Conservation (phyloP, 2,888 invertebrate species). For the Brenthis ino region DNA sequence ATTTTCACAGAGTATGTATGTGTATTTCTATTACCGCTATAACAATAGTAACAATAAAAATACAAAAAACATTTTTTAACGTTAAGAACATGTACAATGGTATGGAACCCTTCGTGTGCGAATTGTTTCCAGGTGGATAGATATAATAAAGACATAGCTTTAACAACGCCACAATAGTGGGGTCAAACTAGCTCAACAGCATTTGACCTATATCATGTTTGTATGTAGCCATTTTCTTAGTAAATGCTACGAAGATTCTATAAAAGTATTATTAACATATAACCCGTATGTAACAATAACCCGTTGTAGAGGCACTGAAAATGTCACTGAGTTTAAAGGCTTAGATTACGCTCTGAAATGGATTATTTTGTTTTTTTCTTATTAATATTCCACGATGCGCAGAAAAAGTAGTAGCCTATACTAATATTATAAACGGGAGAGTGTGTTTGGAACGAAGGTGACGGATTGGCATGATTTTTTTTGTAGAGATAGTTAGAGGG, state of each 20-base stretch:
- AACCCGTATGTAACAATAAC: background rate
- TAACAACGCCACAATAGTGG: slow-evolving; percentile 35
- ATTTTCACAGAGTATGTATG: too few species aligned
- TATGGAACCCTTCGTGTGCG: too few species aligned
- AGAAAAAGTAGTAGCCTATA: too few species aligned
- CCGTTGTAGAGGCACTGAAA: slow-evolving; percentile 4
- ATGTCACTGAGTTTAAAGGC: background rate
- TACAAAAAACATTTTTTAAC: too few species aligned
- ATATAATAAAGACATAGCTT: slow-evolving; percentile 27
- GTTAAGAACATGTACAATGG: too few species aligned
- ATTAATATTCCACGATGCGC: too few species aligned
- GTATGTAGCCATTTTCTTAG: slow-evolving; percentile 32
- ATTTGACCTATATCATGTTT: slow-evolving; percentile 40
- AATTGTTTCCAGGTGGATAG: slow-evolving; percentile 26
- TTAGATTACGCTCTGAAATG: background rate
- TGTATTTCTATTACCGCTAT: too few species aligned
- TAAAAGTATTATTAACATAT: slow-evolving; percentile 3
- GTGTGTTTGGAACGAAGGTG: too few species aligned
- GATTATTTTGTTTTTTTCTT: background rate
- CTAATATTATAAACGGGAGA: too few species aligned
- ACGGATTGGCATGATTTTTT: too few species aligned
- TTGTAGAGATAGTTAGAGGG: too few species aligned
- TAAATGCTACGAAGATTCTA: slow-evolving; percentile 19
- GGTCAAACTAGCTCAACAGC: slow-evolving; percentile 41
- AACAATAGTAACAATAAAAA: too few species aligned